Percentiles rank a stretch among this genome's conserved stretches.
phyloP scores from a whole-genome alignment of 2,113 vertebrate species.

The Erinaceus europaeus region DNA sequence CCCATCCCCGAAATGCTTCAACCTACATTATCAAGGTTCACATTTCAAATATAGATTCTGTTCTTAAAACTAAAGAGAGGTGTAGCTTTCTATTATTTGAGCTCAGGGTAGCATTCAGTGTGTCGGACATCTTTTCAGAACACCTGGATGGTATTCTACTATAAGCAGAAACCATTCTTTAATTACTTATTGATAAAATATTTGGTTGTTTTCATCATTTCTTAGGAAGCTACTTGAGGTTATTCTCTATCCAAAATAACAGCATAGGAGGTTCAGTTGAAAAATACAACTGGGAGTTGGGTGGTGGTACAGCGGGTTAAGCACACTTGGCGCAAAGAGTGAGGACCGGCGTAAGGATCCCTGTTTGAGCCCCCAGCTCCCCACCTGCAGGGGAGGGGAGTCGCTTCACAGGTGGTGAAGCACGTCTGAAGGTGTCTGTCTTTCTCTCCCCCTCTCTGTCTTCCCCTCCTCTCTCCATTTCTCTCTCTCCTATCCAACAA shows the following conservation, averaged over 20 bases:
- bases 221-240: neutral
- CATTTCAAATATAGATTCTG: neutral
- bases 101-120: neutral
- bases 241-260: neutral
- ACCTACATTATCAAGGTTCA: neutral
- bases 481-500: too few species aligned
- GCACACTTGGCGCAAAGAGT: too few species aligned
- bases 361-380: too few species aligned
- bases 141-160: neutral
- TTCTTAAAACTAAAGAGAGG: neutral
- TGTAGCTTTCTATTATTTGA: neutral
- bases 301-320: too few species aligned
- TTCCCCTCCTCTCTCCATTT: too few species aligned
- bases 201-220: neutral
- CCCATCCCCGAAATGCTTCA: neutral
- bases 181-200: neutral
- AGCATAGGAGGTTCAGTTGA: neutral
- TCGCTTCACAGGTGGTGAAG: too few species aligned
- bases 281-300: neutral
- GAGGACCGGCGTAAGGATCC: too few species aligned
- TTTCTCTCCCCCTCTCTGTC: too few species aligned
- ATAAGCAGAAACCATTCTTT: neutral
- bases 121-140: neutral
- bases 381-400: too few species aligned
- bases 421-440: too few species aligned